Conservation (phyloP, 2,888 invertebrate genomes). For the Phania funesta region DNA sequence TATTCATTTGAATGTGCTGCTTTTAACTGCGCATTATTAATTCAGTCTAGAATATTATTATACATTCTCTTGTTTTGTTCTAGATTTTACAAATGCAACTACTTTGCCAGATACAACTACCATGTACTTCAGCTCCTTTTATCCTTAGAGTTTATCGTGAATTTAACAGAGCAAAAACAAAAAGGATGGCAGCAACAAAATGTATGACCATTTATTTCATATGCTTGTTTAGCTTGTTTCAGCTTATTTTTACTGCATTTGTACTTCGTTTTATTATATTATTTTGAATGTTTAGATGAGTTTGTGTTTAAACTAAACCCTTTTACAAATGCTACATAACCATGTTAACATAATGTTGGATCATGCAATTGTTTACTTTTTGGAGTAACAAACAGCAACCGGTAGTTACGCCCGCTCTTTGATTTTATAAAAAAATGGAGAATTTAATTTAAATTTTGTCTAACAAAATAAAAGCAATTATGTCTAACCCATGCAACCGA, state of each 20-base stretch:
- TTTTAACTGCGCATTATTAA: conserved; percentile 35
- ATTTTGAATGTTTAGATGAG: background rate
- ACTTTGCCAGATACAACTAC: background rate
- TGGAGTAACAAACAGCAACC: background rate
- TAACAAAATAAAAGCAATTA: too few relatives aligned
- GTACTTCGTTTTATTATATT: conserved; percentile 27
- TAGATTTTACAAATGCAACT: background rate
- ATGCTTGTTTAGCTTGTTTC: conserved; percentile 55
- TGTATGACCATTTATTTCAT: conserved; percentile 51
- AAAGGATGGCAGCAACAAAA: conserved; percentile 1
- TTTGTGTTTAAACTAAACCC: background rate
- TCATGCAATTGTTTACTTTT: background rate
- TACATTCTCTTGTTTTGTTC: background rate
- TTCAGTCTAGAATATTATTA: conserved; percentile 40
- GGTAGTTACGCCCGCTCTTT: too few relatives aligned
- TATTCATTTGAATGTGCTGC: conserved; percentile 10
- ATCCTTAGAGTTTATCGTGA: conserved; percentile 24
- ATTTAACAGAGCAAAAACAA: background rate
- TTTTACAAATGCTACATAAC: background rate
- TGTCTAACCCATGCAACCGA: too few relatives aligned
- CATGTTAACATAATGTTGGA: background rate
- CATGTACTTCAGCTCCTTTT: background rate
- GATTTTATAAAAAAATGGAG: too few relatives aligned
- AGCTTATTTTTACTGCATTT: conserved; percentile 48
- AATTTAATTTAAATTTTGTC: too few relatives aligned